Evolutionary conservation across 2,888 invertebrate genomes (phyloP), one percentile per base, ranked within the genome.

Genomic region (Drosophila recens): DNA sequence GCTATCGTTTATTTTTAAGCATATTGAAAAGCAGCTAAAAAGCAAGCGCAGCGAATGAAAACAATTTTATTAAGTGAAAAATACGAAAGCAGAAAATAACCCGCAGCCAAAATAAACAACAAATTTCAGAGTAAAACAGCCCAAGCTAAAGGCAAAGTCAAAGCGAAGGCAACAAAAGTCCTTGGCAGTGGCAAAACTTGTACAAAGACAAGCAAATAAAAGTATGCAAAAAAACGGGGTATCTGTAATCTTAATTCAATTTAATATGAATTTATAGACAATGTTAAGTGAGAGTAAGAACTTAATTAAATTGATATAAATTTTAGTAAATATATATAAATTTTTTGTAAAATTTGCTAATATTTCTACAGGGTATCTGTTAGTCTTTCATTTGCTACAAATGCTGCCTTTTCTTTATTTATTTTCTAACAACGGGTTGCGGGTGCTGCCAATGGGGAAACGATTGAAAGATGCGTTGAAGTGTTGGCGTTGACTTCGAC

Each of bases 381-480:
- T 4, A 40, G 66, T 61, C 75, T 56, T 5, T 10, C 20, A 51
- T 3, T 6, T 17, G 20, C 5, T 42, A 27, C 38, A 30, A 38
- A 17, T 45, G 30, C 10, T 9, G 13, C 40, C 36, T 49, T 52
- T 53, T 53, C 48, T 62, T 64, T 79, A 36, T 74, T 62, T 59
- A 30, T 57, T 59, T 76, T 42, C 40, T 6, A 54, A 67, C 67
- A 89, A 86, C 83, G 87, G 84, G 73, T 83, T 89, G 79, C 65
- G 65, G 27, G 58, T 33, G 54, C n/a, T 53, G 71, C 49, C 48
- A 33, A 57, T 45, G 64, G 53, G 52, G 53, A 59, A 64, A 66
- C 87, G 88, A 89, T 90, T 90, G 87, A 90, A 83, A 90, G 89
- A 90, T 90, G 90, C 89, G 85, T 83, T 77, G 73, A 80, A 72